Evolutionary conservation across 2,888 invertebrate genomes (phyloP).

Genomic region (Scrobipalpa atriplicella): DNA sequence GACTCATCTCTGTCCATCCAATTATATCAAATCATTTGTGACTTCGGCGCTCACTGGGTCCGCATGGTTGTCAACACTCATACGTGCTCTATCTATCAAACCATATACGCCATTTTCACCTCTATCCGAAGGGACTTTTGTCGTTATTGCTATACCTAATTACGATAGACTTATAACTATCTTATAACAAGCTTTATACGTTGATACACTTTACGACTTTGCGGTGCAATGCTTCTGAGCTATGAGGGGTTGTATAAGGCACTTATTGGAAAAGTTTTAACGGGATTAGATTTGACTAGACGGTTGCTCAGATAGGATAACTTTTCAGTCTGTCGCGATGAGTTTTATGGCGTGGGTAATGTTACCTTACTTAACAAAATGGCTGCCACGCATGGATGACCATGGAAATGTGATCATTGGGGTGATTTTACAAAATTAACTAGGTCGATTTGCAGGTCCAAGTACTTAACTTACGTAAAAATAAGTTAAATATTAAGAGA

Average conservation of each 20-base stretch:
- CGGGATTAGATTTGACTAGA: constrained; percentile 76
- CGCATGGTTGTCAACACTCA: constrained; percentile 27
- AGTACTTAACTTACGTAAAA: background rate
- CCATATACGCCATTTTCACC: constrained; percentile 33
- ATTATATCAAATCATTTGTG: constrained; percentile 43
- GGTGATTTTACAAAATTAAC: background rate
- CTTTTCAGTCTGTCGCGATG: constrained; percentile 34
- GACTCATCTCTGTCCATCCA: constrained; percentile 37
- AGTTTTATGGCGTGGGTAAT: constrained; percentile 51
- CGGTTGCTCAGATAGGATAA: constrained; percentile 37
- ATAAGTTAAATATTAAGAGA: background rate
- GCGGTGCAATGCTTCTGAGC: constrained; percentile 56
- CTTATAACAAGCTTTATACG: constrained; percentile 18
- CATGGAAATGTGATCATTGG: background rate
- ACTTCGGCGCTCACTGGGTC: constrained; percentile 39
- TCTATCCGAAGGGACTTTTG: constrained; percentile 17
- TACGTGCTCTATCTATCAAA: constrained; percentile 26
- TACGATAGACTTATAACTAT: constrained; percentile 13
- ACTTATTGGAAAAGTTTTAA: constrained; percentile 82
- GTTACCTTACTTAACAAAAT: constrained; percentile 48
- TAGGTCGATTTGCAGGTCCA: background rate
- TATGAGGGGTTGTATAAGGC: constrained; percentile 39
- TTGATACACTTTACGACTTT: constrained; percentile 40
- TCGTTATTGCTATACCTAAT: constrained; percentile 22
- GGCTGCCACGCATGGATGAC: background rate